Evolutionary conservation across 1,140 invertebrate species (phyloP).

Genomic region (Globodera ellingtonae): DNA sequence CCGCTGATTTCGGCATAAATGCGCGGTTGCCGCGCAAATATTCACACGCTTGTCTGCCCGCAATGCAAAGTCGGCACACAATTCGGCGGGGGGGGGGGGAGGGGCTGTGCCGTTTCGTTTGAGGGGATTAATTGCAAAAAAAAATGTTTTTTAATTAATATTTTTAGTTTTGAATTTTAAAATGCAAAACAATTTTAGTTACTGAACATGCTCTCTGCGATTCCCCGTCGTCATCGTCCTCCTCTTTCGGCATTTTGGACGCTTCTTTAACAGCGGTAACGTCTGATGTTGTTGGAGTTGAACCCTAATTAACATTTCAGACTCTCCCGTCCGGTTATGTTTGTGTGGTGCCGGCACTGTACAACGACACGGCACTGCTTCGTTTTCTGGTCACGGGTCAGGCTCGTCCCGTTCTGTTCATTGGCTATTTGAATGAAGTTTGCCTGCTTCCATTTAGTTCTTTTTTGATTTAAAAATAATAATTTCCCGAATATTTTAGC

Average conservation of each 20-base stretch:
- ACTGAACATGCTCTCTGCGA: constrained; percentile 47
- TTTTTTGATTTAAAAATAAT: constrained; percentile 18
- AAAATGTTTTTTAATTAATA: no score
- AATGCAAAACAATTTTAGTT: no score
- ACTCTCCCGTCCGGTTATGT: constrained; percentile 46
- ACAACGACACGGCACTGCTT: constrained; percentile 75
- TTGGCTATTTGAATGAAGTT: constrained; percentile 68
- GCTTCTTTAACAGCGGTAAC: not conserved
- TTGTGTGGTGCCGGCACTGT: constrained; percentile 71
- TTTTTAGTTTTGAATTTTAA: no score
- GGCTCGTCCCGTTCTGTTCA: constrained; percentile 67
- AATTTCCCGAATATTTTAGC: constrained; percentile 36
- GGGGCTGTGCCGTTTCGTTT: no score
- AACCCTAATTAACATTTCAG: constrained; percentile 11
- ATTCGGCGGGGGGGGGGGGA: no score
- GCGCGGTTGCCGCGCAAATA: not conserved
- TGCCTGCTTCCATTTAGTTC: constrained; percentile 48
- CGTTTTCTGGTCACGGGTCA: constrained; percentile 57
- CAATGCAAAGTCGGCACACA: constrained; percentile 27
- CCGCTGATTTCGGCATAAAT: not conserved
- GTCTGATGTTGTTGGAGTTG: not conserved
- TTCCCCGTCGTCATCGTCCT: not conserved
- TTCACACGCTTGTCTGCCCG: constrained; percentile 42
- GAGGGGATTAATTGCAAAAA: not conserved
- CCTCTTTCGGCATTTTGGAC: not conserved